These are phyloP conservation scores for Eupeodes latifasciatus DNA, from an alignment of 2,888 invertebrate genomes.

Conservation along the genomic window DNA sequence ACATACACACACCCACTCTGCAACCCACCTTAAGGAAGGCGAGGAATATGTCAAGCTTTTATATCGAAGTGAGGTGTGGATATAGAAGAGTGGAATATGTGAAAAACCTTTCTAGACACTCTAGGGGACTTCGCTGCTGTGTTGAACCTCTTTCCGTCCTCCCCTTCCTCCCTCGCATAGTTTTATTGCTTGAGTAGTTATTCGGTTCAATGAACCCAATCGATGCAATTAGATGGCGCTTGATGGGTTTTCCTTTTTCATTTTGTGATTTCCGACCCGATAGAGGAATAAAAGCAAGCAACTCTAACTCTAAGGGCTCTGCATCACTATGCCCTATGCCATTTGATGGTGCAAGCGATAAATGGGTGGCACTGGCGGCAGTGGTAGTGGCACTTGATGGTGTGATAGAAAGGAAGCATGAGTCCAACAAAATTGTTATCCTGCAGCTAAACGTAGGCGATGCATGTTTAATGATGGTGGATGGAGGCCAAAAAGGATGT, in stretches of 20 bases:
- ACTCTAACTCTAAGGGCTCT: slow-evolving; percentile 24
- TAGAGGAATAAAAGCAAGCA: slow-evolving; percentile 43
- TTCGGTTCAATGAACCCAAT: slow-evolving; percentile 75
- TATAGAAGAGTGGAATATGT: slow-evolving; percentile 4
- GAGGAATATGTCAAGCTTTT: slow-evolving; percentile 40
- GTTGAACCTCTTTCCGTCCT: background rate
- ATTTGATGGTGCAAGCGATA: slow-evolving; percentile 11
- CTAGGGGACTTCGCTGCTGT: background rate
- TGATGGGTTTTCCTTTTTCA: slow-evolving; percentile 76
- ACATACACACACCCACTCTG: slow-evolving; percentile 20
- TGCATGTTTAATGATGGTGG: slow-evolving; percentile 19
- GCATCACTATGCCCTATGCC: background rate
- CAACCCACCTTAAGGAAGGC: slow-evolving; percentile 28
- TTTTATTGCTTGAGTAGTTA: slow-evolving; percentile 71
- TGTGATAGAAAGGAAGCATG: background rate
- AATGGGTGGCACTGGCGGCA: background rate
- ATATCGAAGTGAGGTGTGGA: background rate
- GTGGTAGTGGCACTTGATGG: background rate
- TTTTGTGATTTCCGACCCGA: slow-evolving; percentile 70
- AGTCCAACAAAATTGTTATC: slow-evolving; percentile 50
- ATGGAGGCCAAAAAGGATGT: slow-evolving; percentile 17
- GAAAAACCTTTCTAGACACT: slow-evolving; percentile 23
- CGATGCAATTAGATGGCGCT: slow-evolving; percentile 75
- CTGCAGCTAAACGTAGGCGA: slow-evolving; percentile 44
- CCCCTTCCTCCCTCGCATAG: slow-evolving; percentile 18